Evolutionary conservation across 2,888 invertebrate genomes (phyloP).

Genomic region (Biston stratarius): DNA sequence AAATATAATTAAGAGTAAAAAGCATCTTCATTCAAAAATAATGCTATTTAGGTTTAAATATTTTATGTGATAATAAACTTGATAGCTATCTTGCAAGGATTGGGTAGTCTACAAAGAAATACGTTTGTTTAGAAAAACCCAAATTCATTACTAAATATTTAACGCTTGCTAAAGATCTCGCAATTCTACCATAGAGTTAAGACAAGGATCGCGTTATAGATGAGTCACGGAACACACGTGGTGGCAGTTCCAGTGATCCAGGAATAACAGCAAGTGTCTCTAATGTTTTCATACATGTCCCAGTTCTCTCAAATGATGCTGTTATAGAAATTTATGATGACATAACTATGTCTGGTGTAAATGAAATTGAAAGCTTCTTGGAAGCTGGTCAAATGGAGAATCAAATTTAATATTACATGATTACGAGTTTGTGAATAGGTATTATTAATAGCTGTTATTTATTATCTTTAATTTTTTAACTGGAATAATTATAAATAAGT

Average conservation of each 20-base stretch:
- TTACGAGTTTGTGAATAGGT: background rate
- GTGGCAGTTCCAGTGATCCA: slow-evolving; percentile 46
- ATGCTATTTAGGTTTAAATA: too few species aligned
- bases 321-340: slow-evolving; percentile 45
- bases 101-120: too few species aligned
- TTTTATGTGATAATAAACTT: too few species aligned
- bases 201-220: slow-evolving; percentile 23
- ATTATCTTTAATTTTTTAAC: background rate
- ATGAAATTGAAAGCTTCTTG: slow-evolving; percentile 27
- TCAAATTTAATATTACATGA: background rate
- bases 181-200: slow-evolving; percentile 1
- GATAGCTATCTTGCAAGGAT: too few species aligned
- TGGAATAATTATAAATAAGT: too few species aligned
- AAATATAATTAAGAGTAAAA: too few species aligned
- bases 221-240: slow-evolving; percentile 49
- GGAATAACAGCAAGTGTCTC: slow-evolving; percentile 47
- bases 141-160: background rate
- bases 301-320: slow-evolving; percentile 44
- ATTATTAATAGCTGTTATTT: background rate
- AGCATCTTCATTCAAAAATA: too few species aligned
- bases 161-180: background rate
- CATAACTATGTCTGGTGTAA: slow-evolving; percentile 34
- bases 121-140: background rate
- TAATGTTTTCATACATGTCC: slow-evolving; percentile 46
- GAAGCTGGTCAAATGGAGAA: slow-evolving; percentile 13